Conservation (phyloP, 2,113 vertebrate species). For the Aleadryas rufinucha region DNA sequence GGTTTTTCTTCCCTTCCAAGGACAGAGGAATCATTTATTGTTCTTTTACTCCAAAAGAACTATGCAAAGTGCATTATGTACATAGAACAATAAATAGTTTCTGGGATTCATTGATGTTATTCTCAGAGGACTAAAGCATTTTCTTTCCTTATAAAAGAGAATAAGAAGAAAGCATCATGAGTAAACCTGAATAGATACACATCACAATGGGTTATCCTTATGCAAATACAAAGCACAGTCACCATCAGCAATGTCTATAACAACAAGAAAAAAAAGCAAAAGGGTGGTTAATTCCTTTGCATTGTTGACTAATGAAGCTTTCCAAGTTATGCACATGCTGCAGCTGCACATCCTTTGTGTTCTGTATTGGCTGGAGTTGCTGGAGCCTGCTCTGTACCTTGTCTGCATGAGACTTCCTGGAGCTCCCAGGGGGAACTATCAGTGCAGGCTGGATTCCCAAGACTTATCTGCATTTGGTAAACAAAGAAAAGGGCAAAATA, state of each 20-base stretch:
- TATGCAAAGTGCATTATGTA: background rate
- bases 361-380: background rate
- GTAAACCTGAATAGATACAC: background rate
- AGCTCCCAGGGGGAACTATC: background rate
- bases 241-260: background rate
- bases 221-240: background rate
- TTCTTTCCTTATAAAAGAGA: background rate
- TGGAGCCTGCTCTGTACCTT: background rate
- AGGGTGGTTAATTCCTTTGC: background rate
- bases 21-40: background rate
- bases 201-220: background rate
- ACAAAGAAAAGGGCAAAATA: background rate
- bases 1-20: background rate
- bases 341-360: background rate
- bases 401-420: background rate
- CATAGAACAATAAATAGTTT: background rate
- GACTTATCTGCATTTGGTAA: background rate
- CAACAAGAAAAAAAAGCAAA: background rate
- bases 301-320: background rate
- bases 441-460: background rate
- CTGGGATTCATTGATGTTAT: background rate
- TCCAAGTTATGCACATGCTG: background rate
- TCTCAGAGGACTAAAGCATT: background rate
- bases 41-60: background rate
- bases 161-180: background rate